phyloP scores from a whole-genome alignment of 2,113 vertebrate genomes.

The Cariama cristata region DNA sequence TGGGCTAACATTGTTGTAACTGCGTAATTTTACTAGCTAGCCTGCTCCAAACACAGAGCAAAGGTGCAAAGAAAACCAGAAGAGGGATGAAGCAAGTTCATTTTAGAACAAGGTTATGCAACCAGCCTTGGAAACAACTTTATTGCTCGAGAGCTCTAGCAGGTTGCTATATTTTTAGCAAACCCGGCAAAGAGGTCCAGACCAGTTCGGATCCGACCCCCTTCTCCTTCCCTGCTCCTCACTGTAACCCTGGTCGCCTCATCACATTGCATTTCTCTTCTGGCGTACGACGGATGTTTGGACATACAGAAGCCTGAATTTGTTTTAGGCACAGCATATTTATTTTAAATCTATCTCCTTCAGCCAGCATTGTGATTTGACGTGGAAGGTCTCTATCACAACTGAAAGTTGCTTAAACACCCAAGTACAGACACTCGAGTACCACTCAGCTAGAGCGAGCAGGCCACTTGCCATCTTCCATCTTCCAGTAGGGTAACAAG shows the following conservation, averaged over 20 bases:
- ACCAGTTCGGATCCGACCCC: neutral
- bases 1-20: neutral
- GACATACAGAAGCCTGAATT: neutral
- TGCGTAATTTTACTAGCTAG: neutral
- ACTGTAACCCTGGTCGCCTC: neutral
- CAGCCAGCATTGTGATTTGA: neutral
- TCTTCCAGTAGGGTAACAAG: neutral
- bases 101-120: neutral
- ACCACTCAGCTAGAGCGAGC: neutral
- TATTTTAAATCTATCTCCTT: neutral
- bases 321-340: neutral
- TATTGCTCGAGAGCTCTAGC: neutral
- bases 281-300: rapidly evolving
- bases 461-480: neutral
- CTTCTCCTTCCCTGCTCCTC: neutral
- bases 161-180: neutral
- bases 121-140: neutral
- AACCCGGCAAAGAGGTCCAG: neutral
- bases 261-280: neutral
- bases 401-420: neutral
- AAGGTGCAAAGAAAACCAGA: neutral
- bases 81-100: neutral
- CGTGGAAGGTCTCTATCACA: neutral
- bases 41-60: neutral
- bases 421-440: neutral